phyloP scores from a whole-genome alignment of 2,797 vertebrate genomes.

The Sparidentex hasta region DNA sequence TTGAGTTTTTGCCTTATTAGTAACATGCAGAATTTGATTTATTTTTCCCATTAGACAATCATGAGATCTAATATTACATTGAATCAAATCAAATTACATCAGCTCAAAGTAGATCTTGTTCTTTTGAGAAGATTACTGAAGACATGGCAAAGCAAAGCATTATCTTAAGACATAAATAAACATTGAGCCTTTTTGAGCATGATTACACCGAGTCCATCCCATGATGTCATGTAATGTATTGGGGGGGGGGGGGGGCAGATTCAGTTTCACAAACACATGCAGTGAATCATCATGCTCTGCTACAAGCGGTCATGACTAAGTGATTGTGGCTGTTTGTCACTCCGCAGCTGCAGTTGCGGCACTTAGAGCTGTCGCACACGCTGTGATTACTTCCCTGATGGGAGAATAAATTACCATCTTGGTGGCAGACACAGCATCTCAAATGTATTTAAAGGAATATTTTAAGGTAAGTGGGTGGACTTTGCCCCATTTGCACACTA shows the following conservation, averaged over 20 bases:
- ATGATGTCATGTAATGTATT: not conserved
- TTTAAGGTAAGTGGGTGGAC: slow-evolving; percentile 56
- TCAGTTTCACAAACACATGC: slow-evolving; percentile 12
- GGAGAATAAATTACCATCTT: slow-evolving; percentile 78
- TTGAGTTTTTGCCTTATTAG: not conserved
- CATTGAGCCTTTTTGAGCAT: not conserved
- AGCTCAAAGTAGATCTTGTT: not conserved
- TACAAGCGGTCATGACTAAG: slow-evolving; percentile 54
- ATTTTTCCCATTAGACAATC: not conserved
- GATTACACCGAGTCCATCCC: not conserved
- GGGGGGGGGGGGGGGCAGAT: not conserved
- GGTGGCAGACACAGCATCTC: slow-evolving; percentile 71
- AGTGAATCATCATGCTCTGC: slow-evolving; percentile 44
- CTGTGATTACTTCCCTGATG: slow-evolving; percentile 83
- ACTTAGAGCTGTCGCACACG: slow-evolving; percentile 68
- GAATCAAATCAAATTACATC: not conserved
- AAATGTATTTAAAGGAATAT: slow-evolving; percentile 73
- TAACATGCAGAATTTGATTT: not conserved
- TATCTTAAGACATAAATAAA: slow-evolving; percentile 9
- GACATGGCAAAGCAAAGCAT: not conserved
- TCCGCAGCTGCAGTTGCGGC: slow-evolving; percentile 78
- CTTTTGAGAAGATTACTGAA: not conserved
- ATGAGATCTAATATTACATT: not conserved
- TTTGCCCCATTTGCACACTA: slow-evolving; percentile 32
- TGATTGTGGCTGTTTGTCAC: slow-evolving; percentile 63